Percentiles rank a stretch among this genome's conserved stretches.
Conservation (phyloP, 2,797 vertebrate genomes). For the Enteromius thamalakanensis region DNA sequence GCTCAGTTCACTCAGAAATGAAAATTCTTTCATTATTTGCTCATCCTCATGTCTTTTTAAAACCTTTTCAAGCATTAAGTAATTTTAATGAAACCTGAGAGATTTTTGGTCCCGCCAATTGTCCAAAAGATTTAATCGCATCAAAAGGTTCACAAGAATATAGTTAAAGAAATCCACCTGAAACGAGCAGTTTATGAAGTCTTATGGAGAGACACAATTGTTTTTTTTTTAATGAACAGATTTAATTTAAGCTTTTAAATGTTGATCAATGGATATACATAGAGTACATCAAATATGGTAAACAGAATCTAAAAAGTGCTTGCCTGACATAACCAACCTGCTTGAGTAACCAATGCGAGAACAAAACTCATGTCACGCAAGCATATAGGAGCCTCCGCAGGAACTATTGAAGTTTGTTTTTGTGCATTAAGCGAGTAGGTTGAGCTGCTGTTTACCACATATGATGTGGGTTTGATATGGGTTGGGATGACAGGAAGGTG, state of each 20-base stretch:
- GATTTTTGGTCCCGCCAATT: neutral
- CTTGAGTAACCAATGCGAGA: neutral
- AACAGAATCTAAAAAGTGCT: neutral
- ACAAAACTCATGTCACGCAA: neutral
- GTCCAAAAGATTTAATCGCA: too few species aligned
- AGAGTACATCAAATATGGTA: neutral
- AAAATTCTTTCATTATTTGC: neutral
- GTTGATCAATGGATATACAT: neutral
- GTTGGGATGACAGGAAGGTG: neutral
- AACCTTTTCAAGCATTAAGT: neutral
- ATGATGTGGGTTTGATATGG: neutral
- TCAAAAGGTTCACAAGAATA: neutral
- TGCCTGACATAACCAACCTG: neutral
- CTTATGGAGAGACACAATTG: neutral
- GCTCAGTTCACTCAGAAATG: neutral
- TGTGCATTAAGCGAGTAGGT: neutral
- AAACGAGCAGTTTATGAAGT: neutral
- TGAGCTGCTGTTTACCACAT: neutral
- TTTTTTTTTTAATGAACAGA: neutral
- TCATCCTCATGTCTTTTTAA: neutral
- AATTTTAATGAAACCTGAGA: neutral
- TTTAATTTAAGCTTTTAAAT: neutral
- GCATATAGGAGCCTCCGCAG: neutral
- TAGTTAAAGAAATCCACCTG: neutral
- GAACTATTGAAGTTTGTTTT: neutral